A percentile compares a stretch with the other conserved stretches of the same genome.
These are phyloP conservation scores for Agelaius tricolor DNA, from an alignment of 2,113 vertebrate species.

Conservation along the genomic window DNA sequence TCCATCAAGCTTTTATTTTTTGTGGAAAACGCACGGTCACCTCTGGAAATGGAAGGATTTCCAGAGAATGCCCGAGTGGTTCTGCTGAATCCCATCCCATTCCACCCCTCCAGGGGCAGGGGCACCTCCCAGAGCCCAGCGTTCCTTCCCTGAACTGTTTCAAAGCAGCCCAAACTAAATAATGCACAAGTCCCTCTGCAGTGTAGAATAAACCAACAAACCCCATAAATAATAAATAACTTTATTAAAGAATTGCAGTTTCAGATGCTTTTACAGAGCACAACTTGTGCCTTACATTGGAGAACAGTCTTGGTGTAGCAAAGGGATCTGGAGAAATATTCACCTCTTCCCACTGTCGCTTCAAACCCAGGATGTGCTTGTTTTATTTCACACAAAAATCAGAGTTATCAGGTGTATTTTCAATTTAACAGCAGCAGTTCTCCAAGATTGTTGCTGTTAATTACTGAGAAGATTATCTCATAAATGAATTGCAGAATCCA, in stretches of 20 bases:
- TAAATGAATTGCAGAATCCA: neutral
- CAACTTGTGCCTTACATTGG: neutral
- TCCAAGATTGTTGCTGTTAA: neutral
- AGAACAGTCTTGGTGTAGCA: neutral
- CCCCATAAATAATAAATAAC: neutral
- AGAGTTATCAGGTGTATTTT: rapidly evolving
- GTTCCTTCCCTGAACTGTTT: rapidly evolving
- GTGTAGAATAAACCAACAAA: neutral
- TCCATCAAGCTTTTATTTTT: neutral
- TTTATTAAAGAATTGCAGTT: constrained; percentile 27
- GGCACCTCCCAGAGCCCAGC: rapidly evolving
- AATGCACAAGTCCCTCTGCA: rapidly evolving
- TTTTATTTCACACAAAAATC: neutral
- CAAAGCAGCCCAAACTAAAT: neutral
- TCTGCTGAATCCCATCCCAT: neutral
- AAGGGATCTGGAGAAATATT: neutral
- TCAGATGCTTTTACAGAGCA: neutral
- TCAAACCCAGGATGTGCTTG: neutral
- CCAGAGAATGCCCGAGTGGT: rapidly evolving
- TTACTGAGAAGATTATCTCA: neutral
- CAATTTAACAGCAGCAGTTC: neutral
- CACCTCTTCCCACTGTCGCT: neutral
- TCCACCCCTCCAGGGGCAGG: rapidly evolving
- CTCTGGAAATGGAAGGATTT: rapidly evolving
- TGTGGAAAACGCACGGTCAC: rapidly evolving